Evolutionary conservation across 2,797 vertebrate species (phyloP).

Genomic region (Vespertilio murinus): DNA sequence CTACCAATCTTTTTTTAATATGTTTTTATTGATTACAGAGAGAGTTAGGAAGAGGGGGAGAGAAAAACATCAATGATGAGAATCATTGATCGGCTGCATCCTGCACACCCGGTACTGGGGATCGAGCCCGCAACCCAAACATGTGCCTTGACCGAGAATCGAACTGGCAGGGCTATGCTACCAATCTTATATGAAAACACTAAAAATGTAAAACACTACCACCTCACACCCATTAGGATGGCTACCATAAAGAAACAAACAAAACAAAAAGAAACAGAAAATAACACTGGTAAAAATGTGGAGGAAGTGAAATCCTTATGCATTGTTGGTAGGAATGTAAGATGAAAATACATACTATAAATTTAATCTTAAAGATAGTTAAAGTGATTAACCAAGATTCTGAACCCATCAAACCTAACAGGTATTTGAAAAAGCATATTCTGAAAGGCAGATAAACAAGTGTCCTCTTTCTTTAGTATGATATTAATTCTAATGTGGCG

Average conservation of each 20-base stretch:
- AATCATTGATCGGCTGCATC: too few relatives aligned
- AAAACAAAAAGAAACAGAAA: background rate
- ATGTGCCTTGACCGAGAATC: too few relatives aligned
- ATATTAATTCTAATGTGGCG: background rate
- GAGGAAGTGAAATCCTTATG: background rate
- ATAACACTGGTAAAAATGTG: background rate
- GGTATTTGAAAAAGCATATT: conserved; percentile 31
- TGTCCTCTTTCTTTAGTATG: background rate
- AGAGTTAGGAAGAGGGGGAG: too few relatives aligned
- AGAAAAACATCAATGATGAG: too few relatives aligned
- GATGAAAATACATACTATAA: conserved; percentile 8
- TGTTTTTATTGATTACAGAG: too few relatives aligned
- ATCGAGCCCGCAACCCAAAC: too few relatives aligned
- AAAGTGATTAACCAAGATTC: conserved; percentile 36
- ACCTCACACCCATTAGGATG: background rate
- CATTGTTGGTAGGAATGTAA: background rate
- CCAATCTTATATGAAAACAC: background rate
- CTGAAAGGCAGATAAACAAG: conserved; percentile 12
- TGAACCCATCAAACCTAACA: conserved; percentile 25
- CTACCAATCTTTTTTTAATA: background rate
- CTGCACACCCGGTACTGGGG: too few relatives aligned
- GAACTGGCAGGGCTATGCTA: background rate
- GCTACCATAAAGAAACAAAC: background rate
- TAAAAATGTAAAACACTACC: conserved; percentile 24
- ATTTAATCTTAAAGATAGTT: conserved; percentile 9